Evolutionary conservation across 2,797 vertebrate genomes (phyloP).

Genomic region (Cynopterus sphinx): DNA sequence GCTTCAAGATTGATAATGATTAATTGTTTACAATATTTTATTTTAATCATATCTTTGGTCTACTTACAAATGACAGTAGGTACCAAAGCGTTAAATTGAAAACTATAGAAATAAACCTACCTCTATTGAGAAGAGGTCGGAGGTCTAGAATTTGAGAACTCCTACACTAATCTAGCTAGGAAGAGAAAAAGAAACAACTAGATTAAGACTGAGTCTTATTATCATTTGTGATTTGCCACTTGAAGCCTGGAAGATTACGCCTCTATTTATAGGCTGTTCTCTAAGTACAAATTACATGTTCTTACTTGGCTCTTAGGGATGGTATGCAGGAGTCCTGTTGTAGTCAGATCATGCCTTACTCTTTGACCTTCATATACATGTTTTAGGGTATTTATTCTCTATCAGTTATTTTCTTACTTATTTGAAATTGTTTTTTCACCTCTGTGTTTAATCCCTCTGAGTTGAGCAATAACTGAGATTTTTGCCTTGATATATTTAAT

Average conservation of each 20-base stretch:
- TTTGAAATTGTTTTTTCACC: background rate
- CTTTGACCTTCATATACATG: background rate
- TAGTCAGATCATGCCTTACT: background rate
- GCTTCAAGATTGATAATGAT: background rate
- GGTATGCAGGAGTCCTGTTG: background rate
- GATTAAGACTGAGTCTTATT: background rate
- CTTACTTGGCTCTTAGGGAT: background rate
- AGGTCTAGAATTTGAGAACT: background rate
- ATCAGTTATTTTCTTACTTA: background rate
- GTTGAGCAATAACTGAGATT: background rate
- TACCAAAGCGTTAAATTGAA: background rate
- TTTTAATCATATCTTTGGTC: background rate
- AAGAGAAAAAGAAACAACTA: background rate
- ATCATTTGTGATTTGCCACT: background rate
- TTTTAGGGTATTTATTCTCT: background rate
- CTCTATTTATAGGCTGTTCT: conserved; percentile 38
- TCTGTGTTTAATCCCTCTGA: background rate
- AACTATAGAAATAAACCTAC: background rate
- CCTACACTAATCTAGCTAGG: background rate
- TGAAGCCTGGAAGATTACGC: background rate
- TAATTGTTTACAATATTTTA: conserved; percentile 4
- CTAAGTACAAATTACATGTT: background rate
- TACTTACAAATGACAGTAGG: conserved; percentile 4
- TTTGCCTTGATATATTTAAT: background rate
- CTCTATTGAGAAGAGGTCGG: background rate